Evolutionary conservation across 1,140 invertebrate species (phyloP).

Genomic region (Apis dorsata): DNA sequence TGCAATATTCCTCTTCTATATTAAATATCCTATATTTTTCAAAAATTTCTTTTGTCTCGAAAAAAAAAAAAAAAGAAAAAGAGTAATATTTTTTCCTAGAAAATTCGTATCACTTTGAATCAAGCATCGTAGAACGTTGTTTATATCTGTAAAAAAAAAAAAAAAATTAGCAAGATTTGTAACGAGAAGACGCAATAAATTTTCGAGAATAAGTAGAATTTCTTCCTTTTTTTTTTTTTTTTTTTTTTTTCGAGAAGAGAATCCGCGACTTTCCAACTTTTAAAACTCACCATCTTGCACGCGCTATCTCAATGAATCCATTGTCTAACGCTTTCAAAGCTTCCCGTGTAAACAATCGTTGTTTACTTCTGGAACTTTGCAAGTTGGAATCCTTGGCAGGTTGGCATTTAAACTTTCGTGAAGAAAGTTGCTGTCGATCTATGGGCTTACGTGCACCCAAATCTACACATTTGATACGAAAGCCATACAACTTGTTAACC

Average conservation of each 20-base stretch:
- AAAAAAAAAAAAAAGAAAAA: no score
- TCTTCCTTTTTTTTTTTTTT: not conserved
- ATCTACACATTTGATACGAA: not conserved
- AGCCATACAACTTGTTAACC: not conserved
- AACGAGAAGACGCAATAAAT: no score
- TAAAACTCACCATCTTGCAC: not conserved
- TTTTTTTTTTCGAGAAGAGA: no score
- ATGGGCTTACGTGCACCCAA: not conserved
- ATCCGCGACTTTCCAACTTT: not conserved
- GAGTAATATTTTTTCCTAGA: no score
- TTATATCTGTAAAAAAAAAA: no score
- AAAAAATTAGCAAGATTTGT: no score
- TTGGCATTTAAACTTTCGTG: slow-evolving; percentile 26
- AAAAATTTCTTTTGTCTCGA: no score
- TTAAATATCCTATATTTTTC: not conserved
- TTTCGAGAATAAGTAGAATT: not conserved
- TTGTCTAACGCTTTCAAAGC: slow-evolving; percentile 24
- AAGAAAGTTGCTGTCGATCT: slow-evolving; percentile 23
- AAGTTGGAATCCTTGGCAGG: not conserved
- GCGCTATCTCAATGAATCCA: slow-evolving; percentile 13
- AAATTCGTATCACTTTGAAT: no score
- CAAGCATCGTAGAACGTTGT: no score
- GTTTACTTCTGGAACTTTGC: slow-evolving; percentile 29
- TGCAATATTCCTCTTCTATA: not conserved
- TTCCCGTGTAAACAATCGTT: slow-evolving; percentile 32